These are phyloP conservation scores for Torymus auratus DNA, from an alignment of 2,888 invertebrate species.

Conservation along the genomic window DNA sequence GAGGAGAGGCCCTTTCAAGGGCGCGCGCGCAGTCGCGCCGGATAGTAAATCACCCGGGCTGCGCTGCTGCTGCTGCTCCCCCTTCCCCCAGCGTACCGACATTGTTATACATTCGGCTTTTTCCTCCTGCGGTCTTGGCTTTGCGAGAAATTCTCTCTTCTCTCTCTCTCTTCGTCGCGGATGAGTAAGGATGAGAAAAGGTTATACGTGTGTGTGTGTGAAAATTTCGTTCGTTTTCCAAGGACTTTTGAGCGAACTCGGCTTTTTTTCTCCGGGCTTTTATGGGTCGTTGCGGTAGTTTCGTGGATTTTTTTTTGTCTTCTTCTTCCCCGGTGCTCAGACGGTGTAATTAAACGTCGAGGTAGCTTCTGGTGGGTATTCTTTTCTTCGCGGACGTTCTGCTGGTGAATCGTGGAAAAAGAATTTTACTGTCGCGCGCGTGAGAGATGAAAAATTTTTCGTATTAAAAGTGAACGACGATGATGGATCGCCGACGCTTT, in stretches of 20 bases:
- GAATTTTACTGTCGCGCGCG: no score
- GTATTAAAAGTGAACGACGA: no score
- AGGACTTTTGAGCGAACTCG: neutral
- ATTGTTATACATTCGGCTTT: constrained; percentile 55
- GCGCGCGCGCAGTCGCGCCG: constrained; percentile 36
- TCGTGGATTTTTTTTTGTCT: no score
- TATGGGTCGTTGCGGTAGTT: neutral
- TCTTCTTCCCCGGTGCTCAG: no score
- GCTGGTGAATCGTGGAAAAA: no score
- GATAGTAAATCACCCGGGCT: constrained; percentile 49
- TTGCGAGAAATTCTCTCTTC: constrained; percentile 18
- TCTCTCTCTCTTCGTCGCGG: constrained; percentile 3
- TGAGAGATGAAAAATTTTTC: no score
- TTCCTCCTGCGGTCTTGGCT: constrained; percentile 34
- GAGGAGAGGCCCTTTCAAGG: constrained; percentile 42
- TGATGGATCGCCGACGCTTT: no score
- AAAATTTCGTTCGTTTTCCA: constrained; percentile 30
- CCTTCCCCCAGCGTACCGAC: constrained; percentile 1
- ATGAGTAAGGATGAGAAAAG: constrained; percentile 27
- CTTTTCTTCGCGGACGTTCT: no score
- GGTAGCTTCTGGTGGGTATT: no score
- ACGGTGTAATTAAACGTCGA: no score
- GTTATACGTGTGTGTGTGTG: neutral
- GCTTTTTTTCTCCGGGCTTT: neutral
- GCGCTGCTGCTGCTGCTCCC: neutral